Evolutionary conservation across 2,797 vertebrate species (phyloP).

Genomic region (Sternotherus odoratus): DNA sequence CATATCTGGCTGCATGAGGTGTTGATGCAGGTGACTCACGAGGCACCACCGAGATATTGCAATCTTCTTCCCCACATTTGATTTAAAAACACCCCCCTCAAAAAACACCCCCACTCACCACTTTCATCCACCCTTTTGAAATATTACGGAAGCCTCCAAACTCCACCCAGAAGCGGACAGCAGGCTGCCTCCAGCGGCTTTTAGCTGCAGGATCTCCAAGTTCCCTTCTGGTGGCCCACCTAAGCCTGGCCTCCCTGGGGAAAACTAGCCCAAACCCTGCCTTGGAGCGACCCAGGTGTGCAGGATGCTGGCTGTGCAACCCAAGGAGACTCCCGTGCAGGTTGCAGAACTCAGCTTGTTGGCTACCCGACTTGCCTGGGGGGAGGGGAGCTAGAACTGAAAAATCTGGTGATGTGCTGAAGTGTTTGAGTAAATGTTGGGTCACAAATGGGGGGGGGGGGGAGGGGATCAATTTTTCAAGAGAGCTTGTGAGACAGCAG

Average conservation of each 20-base stretch:
- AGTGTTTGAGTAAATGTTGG: not conserved
- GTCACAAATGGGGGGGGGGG: not conserved
- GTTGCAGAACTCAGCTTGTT: not conserved
- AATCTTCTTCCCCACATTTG: not conserved
- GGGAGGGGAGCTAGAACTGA: not conserved
- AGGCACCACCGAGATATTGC: rapidly evolving
- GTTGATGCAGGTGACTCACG: not conserved
- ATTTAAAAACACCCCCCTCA: not conserved
- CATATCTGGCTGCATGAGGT: not conserved
- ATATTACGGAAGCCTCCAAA: not conserved
- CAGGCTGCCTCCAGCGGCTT: not conserved
- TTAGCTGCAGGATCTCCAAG: not conserved
- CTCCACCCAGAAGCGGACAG: not conserved
- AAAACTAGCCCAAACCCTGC: not conserved
- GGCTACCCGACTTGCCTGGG: not conserved
- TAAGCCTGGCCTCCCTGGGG: not conserved
- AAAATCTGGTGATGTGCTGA: not conserved
- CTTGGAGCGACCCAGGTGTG: not conserved
- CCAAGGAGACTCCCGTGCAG: rapidly evolving
- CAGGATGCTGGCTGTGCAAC: not conserved
- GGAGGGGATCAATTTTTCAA: not conserved
- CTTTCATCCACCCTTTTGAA: not conserved
- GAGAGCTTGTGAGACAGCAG: not conserved
- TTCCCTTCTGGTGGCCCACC: not conserved
- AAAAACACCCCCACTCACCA: not conserved